phyloP scores from a whole-genome alignment of 2,113 vertebrate species.

The Ceratotherium simum region DNA sequence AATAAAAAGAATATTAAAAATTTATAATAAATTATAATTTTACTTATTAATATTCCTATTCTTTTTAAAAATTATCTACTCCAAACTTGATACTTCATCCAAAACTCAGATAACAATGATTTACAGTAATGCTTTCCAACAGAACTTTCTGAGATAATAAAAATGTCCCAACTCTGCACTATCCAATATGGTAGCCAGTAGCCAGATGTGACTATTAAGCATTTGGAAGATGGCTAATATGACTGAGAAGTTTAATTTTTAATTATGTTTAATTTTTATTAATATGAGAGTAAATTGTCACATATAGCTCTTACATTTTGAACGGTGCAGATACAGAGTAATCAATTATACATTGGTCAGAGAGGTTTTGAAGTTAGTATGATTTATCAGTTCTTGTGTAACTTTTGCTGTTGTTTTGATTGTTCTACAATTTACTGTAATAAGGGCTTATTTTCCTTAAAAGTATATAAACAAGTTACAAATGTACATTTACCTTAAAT shows the following conservation, averaged over 20 bases:
- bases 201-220: not conserved
- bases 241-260: not conserved
- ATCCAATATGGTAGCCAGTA: not conserved
- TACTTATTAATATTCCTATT: not conserved
- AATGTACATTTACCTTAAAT: not conserved
- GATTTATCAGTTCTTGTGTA: not conserved
- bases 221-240: not conserved
- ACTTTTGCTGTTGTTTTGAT: not conserved
- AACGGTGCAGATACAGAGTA: not conserved
- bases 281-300: not conserved
- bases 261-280: not conserved
- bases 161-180: not conserved
- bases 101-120: not conserved
- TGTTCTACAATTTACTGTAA: not conserved
- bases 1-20: constrained; percentile 89
- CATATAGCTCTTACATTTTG: not conserved
- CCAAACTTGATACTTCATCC: not conserved
- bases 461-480: not conserved
- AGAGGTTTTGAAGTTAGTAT: constrained; percentile 29
- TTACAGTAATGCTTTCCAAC: not conserved
- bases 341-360: not conserved
- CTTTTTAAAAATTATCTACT: not conserved
- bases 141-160: not conserved
- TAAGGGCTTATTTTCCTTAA: not conserved
- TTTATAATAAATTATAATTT: not conserved